phyloP scores from a whole-genome alignment of 64 coral and sea anemone species.

The Montipora sp. region DNA sequence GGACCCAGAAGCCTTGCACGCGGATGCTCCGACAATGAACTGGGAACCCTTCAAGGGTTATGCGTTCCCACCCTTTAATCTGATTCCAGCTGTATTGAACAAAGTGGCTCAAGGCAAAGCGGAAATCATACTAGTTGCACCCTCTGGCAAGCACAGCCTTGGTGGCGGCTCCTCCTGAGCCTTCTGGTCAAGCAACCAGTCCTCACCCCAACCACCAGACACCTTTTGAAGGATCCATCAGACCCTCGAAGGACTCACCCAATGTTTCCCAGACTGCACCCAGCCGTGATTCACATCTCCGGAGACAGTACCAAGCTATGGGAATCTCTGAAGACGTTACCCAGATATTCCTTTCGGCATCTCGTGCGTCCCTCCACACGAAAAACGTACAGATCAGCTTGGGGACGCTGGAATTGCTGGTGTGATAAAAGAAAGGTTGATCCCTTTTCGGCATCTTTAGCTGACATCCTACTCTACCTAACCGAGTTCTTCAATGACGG shows the following conservation, averaged over 20 bases:
- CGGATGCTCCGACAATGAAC: slow-evolving; percentile 16
- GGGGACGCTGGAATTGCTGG: slow-evolving; percentile 5
- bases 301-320: neutral
- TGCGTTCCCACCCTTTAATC: slow-evolving; percentile 17
- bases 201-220: neutral
- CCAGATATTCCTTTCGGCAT: neutral
- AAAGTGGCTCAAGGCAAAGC: slow-evolving; percentile 8
- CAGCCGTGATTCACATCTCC: slow-evolving; percentile 19
- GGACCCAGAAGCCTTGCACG: neutral
- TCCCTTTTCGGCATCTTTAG: no score
- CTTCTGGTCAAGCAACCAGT: neutral
- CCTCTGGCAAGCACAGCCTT: neutral
- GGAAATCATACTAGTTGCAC: neutral
- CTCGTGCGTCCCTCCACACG: slow-evolving; percentile 21
- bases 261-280: neutral
- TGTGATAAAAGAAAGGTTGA: neutral
- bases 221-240: neutral
- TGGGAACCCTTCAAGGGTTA: slow-evolving; percentile 35
- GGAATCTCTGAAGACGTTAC: no score
- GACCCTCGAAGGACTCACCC: neutral
- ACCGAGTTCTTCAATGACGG: no score
- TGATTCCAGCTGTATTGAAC: neutral
- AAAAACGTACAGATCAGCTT: slow-evolving; percentile 29
- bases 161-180: neutral
- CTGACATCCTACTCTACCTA: no score